A percentile compares a stretch with the other conserved stretches of the same genome.
Evolutionary conservation across 2,888 invertebrate species (phyloP).

Genomic region (Drosophila flavopinicola): DNA sequence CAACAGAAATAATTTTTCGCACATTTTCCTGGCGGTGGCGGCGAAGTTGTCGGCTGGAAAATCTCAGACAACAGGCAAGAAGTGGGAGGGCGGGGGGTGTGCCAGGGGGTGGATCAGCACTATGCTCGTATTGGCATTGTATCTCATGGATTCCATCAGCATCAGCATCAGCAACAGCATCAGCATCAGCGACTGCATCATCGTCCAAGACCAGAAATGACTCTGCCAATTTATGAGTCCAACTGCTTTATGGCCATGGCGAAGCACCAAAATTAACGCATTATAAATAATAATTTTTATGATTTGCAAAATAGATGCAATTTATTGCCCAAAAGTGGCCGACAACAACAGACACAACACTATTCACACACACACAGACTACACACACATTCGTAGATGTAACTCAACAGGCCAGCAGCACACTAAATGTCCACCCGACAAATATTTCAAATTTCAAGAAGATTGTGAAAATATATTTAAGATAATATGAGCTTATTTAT

Average conservation of each 20-base stretch:
- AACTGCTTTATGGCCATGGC: slow-evolving; percentile 69
- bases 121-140: slow-evolving; percentile 26
- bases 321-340: slow-evolving; percentile 44
- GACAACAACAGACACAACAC: slow-evolving; percentile 13
- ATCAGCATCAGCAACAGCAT: slow-evolving; percentile 5
- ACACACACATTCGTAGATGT: too few species aligned
- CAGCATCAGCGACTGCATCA: slow-evolving; percentile 20
- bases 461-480: too few species aligned
- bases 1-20: slow-evolving; percentile 66
- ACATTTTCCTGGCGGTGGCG: slow-evolving; percentile 45
- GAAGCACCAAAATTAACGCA: slow-evolving; percentile 65
- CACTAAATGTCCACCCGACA: slow-evolving; percentile 2
- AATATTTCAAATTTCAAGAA: background rate
- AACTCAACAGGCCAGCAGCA: background rate
- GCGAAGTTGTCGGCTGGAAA: slow-evolving; percentile 55
- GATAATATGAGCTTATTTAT: too few species aligned
- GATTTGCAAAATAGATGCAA: slow-evolving; percentile 61
- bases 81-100: background rate
- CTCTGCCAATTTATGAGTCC: slow-evolving; percentile 67
- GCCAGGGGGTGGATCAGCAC: too few species aligned
- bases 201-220: slow-evolving; percentile 29
- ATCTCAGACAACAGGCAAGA: slow-evolving; percentile 55
- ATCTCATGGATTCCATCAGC: slow-evolving; percentile 60
- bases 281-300: slow-evolving; percentile 80
- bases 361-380: too few species aligned